A percentile compares a stretch with the other conserved stretches of the same genome.
Conservation (phyloP, 2,888 invertebrate genomes). For the Lysandra bellargus region DNA sequence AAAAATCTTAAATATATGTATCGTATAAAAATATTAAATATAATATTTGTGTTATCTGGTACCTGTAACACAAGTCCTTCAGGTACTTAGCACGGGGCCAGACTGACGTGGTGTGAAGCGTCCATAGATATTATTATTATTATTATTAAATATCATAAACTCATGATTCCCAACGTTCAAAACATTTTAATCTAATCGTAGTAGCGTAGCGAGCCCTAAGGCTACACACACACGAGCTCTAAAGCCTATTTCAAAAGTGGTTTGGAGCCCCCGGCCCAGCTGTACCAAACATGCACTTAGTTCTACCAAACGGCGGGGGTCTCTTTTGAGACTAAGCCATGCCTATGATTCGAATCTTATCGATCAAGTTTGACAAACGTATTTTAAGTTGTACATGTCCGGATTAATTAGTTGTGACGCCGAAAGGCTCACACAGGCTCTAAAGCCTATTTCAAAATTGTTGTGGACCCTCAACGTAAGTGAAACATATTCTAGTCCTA, state of each 20-base stretch:
- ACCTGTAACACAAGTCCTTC: too few relatives aligned
- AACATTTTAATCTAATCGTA: background rate
- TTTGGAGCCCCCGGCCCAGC: too few relatives aligned
- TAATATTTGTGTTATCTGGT: too few relatives aligned
- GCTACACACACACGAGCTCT: too few relatives aligned
- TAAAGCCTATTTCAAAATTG: background rate
- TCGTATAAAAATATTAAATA: too few relatives aligned
- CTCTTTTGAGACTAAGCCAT: background rate
- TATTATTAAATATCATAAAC: background rate
- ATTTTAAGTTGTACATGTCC: conserved; percentile 6
- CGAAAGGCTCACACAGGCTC: background rate
- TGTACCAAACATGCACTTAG: too few relatives aligned
- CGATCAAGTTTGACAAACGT: background rate
- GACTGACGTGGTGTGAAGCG: too few relatives aligned
- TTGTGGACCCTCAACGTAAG: background rate
- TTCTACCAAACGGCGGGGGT: background rate
- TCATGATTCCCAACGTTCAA: background rate
- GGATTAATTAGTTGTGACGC: conserved; percentile 43
- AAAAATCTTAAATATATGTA: too few relatives aligned
- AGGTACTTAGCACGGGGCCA: too few relatives aligned
- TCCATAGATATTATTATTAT: too few relatives aligned
- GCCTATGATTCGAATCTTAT: background rate
- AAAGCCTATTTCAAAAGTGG: too few relatives aligned
- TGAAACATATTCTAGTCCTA: background rate
- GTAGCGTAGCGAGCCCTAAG: too few relatives aligned